phyloP scores from a whole-genome alignment of 1,140 invertebrate species.

The Mya arenaria region DNA sequence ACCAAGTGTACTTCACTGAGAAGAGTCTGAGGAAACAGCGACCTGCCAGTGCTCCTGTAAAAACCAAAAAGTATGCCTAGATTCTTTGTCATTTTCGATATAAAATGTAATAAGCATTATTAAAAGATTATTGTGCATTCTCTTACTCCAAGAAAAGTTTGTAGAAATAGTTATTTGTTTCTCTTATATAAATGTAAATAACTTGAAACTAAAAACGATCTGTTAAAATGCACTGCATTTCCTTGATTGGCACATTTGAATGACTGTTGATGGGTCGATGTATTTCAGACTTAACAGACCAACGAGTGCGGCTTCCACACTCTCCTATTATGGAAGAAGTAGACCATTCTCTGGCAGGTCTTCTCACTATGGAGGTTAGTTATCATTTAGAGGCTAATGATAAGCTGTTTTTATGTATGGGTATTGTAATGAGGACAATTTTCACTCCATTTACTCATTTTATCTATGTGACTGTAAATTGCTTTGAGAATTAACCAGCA shows the following conservation, averaged over 20 bases:
- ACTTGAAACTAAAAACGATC: neutral
- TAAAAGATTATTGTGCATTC: too few relatives aligned
- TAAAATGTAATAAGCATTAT: too few relatives aligned
- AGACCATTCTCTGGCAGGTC: slow-evolving; percentile 32
- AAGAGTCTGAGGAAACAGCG: slow-evolving; percentile 22
- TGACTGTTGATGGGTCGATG: neutral
- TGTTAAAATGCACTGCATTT: too few relatives aligned
- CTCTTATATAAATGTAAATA: neutral
- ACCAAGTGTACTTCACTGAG: slow-evolving; percentile 24
- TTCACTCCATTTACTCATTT: too few relatives aligned
- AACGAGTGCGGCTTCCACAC: slow-evolving; percentile 47
- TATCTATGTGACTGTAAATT: too few relatives aligned
- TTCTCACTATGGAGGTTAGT: slow-evolving; percentile 28
- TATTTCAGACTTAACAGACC: slow-evolving; percentile 36
- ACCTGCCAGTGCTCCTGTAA: slow-evolving; percentile 72
- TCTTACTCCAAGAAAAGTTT: too few relatives aligned
- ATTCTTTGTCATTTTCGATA: too few relatives aligned
- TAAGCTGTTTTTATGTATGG: too few relatives aligned
- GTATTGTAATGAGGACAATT: too few relatives aligned
- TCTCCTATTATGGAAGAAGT: slow-evolving; percentile 24
- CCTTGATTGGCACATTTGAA: neutral
- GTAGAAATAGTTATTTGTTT: too few relatives aligned
- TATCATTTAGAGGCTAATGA: too few relatives aligned
- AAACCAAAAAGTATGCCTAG: slow-evolving; percentile 65
- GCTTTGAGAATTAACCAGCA: too few relatives aligned